Base-by-base conservation (phyloP, 1,140 invertebrate species). In the Lasioglossum albipes region DNA sequence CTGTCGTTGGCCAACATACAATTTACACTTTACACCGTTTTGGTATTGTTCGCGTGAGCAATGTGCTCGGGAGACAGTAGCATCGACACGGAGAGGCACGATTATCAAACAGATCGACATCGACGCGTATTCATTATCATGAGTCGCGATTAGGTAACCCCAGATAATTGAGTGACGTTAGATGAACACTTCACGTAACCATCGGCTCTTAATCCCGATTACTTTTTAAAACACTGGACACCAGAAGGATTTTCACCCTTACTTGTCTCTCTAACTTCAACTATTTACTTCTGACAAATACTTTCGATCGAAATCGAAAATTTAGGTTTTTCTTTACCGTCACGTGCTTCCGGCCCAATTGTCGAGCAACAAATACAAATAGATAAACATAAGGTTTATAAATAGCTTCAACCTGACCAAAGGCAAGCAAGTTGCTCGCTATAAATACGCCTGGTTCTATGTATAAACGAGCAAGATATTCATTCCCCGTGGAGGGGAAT, bases 121-220 rank as follows among this genome's bases (percentile, higher is more conserved):
- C 27, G 49, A 77, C 16, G 31, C 31, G 36, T 71, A 49, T 18
- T 52, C 16, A 41, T 62, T 71, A 71, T 70, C 75, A 16, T 9
- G 7, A 66, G 10, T 20, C 52, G n/a, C 57, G 67, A 71, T 76
- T 81, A 70, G 67, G 45, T 77, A 81, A 81, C 22, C 42, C 13
- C 31, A 61, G 67, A 81, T 81, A 64, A 81, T 77, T 54, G 22
- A 36, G 36, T 7, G 41, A 1, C 36, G n/a, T 59, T 81, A 45
- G 66, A 27, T 49, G 18, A 69, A 69, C 54, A 45, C 10, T 70
- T 76, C 64, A 62, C 45, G 68, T 45, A 64, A 78, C 62, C 16
- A 2, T 9, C 36, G 6, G 4, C 18, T 64, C 1, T 10, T 72
- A 64, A 65, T 54, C 27, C 18, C 10, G 3, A n/a, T 31, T n/a